Evolutionary conservation across 2,113 vertebrate species (phyloP), one percentile per base, ranked within the genome.

Genomic region (Poeciliopsis turrubarensis): DNA sequence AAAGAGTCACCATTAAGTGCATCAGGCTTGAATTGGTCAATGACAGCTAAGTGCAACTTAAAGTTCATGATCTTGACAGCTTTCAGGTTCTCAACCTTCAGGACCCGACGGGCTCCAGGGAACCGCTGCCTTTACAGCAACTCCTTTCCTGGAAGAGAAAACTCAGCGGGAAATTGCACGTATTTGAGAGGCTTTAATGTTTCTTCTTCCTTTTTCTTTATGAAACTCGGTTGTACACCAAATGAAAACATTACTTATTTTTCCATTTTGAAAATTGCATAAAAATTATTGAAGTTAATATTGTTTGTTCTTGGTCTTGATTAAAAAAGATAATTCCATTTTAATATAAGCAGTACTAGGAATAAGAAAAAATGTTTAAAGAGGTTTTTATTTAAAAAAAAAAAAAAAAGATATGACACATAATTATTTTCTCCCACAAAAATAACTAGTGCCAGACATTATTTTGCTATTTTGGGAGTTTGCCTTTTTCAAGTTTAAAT

Each of bases 31-130:
- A 69, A 54, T 39, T 14, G 66, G 27, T 68, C 47, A 30, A 30
- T 51, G 65, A 32, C 61, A 31, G 61, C 61, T 63, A 63, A 65
- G 63, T 65, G 31, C 30, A 65, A 34, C 31, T 65, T 32, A 31
- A 29, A 31, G 61, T 63, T 32, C 17, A 22, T 19, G 61, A 19
- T 31, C 61, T 30, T 63, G 29, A 63, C 61, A 31, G 29, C 7
- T n/a, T 31, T 5, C 29, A 17, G 61, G 2, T 22, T 22, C 32
- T 31, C 15, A 31, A 15, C 22, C 30, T 6, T 63, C 30, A 31
- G 61, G 10, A 31, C 6, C 19, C 7, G 31, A 7, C 15, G 6
- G 8, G 14, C 17, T 25, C 2, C 34, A 66, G 37, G 5, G 34
- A 54, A 5, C 19, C 15, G 2, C 51, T n/a, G 51, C 51, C 5